Conservation (phyloP, 2,888 invertebrate genomes). For the Aphodius granarius region DNA sequence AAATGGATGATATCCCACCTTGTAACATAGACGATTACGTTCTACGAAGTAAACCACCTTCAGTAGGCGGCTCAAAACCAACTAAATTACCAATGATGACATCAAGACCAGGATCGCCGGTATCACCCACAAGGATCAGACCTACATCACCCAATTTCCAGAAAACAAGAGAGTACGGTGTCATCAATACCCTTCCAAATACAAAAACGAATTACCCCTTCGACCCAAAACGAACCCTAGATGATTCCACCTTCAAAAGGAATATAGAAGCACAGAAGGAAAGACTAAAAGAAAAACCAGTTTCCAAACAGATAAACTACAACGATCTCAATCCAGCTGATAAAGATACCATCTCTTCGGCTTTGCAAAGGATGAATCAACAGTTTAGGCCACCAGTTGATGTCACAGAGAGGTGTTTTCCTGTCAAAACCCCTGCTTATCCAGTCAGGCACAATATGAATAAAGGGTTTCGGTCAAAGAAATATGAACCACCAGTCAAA, state of each 20-base stretch:
- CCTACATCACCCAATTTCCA: background rate
- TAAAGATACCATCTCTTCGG: constrained; percentile 19
- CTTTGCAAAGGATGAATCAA: constrained; percentile 17
- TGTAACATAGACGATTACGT: constrained; percentile 10
- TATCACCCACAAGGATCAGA: background rate
- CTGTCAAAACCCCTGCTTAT: constrained; percentile 3
- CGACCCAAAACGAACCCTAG: constrained; percentile 25
- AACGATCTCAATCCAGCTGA: constrained; percentile 14
- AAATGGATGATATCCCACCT: background rate
- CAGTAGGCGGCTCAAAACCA: background rate
- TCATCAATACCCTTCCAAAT: background rate
- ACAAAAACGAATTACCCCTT: constrained; percentile 20
- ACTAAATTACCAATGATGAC: background rate
- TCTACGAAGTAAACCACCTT: background rate
- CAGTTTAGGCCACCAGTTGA: background rate
- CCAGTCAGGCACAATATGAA: constrained; percentile 22
- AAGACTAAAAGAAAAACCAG: constrained; percentile 19
- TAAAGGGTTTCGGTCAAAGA: constrained; percentile 10
- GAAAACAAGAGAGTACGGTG: background rate
- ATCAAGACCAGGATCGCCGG: background rate
- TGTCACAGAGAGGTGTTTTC: constrained; percentile 19
- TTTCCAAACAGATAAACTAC: constrained; percentile 16
- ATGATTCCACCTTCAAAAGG: constrained; percentile 30
- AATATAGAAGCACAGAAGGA: constrained; percentile 30
- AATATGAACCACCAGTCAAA: background rate